Conservation (phyloP, 1,140 invertebrate species). For the Drosophila cardini region DNA sequence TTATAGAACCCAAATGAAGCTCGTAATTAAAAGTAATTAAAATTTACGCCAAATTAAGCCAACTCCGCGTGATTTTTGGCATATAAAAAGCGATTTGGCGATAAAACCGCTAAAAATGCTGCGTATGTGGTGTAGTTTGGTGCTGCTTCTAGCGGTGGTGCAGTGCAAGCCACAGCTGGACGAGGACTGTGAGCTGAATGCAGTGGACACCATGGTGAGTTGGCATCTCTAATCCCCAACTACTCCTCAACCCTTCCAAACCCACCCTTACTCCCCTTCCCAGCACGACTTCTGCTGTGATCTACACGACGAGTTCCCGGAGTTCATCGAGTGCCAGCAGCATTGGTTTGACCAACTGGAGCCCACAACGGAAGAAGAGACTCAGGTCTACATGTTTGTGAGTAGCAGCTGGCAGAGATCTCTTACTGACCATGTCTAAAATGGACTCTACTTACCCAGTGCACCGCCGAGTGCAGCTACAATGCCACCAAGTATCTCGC, state of each 20-base stretch:
- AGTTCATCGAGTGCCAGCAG: constrained; percentile 55
- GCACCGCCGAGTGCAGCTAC: constrained; percentile 62
- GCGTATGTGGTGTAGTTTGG: neutral
- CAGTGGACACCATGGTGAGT: constrained; percentile 61
- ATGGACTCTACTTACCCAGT: constrained; percentile 45
- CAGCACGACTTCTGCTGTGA: constrained; percentile 75
- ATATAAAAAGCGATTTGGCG: constrained; percentile 46
- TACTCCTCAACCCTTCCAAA: neutral
- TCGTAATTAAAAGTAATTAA: constrained; percentile 68
- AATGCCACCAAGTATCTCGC: constrained; percentile 59
- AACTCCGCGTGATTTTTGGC: neutral
- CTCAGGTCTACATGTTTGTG: constrained; percentile 66
- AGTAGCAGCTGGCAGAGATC: constrained; percentile 9
- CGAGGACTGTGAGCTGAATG: constrained; percentile 62
- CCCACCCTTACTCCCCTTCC: neutral
- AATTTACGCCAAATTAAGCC: constrained; percentile 69
- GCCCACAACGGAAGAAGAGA: constrained; percentile 51
- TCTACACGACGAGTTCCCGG: constrained; percentile 55
- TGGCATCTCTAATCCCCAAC: neutral
- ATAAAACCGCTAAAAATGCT: constrained; percentile 20
- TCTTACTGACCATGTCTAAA: too few species aligned
- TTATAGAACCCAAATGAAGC: constrained; percentile 52
- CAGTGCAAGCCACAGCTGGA: constrained; percentile 45
- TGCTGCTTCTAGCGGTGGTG: constrained; percentile 16
- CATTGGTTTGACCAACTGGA: constrained; percentile 58